These are phyloP conservation scores for Drosophila repleta DNA, from an alignment of 1,140 invertebrate genomes.

Conservation along the genomic window DNA sequence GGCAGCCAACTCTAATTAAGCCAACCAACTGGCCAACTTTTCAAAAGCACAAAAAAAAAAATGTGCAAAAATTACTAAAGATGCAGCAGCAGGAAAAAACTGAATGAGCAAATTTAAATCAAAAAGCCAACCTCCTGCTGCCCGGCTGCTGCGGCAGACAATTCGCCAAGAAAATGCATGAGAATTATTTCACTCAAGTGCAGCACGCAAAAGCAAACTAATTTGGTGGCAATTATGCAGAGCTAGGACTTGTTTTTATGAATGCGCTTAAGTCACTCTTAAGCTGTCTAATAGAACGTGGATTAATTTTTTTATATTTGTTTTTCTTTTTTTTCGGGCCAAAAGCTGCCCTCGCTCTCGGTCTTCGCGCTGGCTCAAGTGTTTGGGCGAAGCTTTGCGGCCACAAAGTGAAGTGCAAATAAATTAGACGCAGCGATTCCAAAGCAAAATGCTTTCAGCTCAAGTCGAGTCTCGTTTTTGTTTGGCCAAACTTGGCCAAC, in stretches of 20 bases:
- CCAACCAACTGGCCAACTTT: conserved; percentile 55
- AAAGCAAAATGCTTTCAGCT: conserved; percentile 57
- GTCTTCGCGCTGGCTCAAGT: conserved; percentile 31
- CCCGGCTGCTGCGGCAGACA: background rate
- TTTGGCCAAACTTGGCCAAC: conserved; percentile 37
- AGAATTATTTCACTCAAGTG: conserved; percentile 66
- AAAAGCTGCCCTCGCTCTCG: conserved; percentile 5
- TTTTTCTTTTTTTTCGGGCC: conserved; percentile 12
- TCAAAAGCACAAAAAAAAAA: conserved; percentile 7
- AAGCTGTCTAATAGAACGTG: conserved; percentile 41
- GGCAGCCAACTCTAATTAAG: conserved; percentile 65
- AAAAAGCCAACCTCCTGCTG: conserved; percentile 13
- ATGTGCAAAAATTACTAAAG: conserved; percentile 17
- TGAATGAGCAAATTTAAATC: background rate
- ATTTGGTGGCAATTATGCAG: conserved; percentile 57
- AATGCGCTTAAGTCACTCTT: conserved; percentile 42
- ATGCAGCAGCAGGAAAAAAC: conserved; percentile 9
- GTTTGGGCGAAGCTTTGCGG: conserved; percentile 36
- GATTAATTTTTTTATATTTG: background rate
- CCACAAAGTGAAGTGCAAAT: conserved; percentile 69
- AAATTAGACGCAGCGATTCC: conserved; percentile 60
- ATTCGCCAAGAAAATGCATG: conserved; percentile 24
- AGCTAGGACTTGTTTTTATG: conserved; percentile 44
- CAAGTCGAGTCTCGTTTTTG: conserved; percentile 37
- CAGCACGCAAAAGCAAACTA: conserved; percentile 50